These are phyloP conservation scores for Cariama cristata DNA, from an alignment of 2,113 vertebrate genomes.

Conservation along the genomic window DNA sequence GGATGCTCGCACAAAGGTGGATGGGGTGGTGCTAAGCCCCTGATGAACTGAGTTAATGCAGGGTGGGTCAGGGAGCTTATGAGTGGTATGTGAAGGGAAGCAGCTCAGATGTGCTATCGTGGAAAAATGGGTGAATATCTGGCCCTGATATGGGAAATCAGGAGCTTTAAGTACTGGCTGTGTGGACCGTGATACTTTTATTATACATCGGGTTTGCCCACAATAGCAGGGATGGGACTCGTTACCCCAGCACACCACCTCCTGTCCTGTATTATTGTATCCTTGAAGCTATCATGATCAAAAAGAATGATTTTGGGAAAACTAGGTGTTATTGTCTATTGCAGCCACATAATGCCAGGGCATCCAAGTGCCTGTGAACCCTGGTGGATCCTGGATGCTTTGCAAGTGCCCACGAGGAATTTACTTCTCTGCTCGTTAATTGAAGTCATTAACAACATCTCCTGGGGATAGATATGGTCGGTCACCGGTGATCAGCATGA, in stretches of 20 bases:
- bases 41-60: background rate
- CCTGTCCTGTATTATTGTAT: background rate
- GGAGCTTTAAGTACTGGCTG: background rate
- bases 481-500: background rate
- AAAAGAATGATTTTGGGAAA: background rate
- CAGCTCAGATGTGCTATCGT: background rate
- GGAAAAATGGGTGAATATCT: background rate
- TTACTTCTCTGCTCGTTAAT: background rate
- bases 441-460: background rate
- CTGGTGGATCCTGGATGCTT: background rate
- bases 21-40: background rate
- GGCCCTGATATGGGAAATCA: background rate
- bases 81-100: background rate
- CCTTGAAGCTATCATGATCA: background rate
- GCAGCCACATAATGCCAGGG: background rate
- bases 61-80: background rate
- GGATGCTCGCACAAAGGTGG: background rate
- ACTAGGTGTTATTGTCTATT: background rate
- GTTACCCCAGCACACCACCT: background rate
- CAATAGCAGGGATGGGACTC: background rate
- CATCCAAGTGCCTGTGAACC: background rate
- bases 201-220: rapidly evolving
- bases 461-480: background rate
- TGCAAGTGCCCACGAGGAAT: rapidly evolving
- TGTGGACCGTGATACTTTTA: background rate